phyloP scores from a whole-genome alignment of 30 jellyfish, hydroid and myxozoan genomes.

The Hydractinia echinata region DNA sequence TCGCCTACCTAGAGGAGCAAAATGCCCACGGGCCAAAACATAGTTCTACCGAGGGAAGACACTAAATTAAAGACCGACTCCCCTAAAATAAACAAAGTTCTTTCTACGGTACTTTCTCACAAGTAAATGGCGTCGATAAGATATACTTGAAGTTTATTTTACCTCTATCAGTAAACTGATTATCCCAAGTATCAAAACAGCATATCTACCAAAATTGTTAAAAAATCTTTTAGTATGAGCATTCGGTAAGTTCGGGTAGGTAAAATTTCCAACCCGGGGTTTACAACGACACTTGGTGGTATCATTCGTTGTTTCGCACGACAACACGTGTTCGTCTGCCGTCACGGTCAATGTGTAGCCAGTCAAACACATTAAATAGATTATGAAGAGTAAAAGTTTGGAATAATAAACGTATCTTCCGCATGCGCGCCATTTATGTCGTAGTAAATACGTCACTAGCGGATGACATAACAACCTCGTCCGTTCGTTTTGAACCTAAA shows the following conservation, averaged over 20 bases:
- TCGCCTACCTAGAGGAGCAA: too few species aligned
- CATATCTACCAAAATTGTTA: conserved; percentile 82
- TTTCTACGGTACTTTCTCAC: too few species aligned
- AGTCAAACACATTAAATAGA: conserved; percentile 80
- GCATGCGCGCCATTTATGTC: conserved; percentile 92
- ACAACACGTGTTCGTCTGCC: conserved; percentile 28
- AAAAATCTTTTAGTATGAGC: conserved; percentile 51
- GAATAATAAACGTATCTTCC: conserved; percentile 96
- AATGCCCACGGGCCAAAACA: too few species aligned
- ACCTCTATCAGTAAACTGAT: conserved; percentile 72
- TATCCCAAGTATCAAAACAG: conserved; percentile 53
- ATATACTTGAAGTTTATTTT: neutral
- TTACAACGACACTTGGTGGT: conserved; percentile 51
- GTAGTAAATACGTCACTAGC: conserved; percentile 81
- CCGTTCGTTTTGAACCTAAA: conserved; percentile 88
- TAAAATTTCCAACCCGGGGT: neutral
- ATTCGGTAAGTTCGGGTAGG: neutral
- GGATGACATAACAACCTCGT: conserved; percentile 93
- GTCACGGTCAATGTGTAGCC: conserved; percentile 79
- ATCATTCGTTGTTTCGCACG: conserved; percentile 14
- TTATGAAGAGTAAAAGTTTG: conserved; percentile 58
- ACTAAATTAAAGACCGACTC: too few species aligned
- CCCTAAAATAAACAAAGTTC: too few species aligned
- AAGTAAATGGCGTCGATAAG: neutral
- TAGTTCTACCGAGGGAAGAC: too few species aligned